Evolutionary conservation across 2,888 invertebrate genomes (phyloP).

Genomic region (Acanthosepion pharaonis): DNA sequence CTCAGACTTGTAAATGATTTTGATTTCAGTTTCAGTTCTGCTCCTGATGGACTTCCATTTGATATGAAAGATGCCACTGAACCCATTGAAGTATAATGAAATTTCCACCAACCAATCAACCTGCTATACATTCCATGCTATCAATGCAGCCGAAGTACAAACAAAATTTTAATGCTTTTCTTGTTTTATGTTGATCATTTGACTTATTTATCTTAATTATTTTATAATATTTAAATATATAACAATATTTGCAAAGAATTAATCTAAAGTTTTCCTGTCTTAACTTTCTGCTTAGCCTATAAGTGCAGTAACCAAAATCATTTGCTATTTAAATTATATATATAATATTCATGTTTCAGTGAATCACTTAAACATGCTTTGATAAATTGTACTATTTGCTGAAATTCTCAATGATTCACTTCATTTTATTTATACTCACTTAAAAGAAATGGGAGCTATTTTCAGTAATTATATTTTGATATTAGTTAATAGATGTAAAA

Average conservation of each 20-base stretch:
- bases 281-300: neutral
- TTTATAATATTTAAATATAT: neutral
- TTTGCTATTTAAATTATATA: neutral
- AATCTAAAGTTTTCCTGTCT: neutral
- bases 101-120: neutral
- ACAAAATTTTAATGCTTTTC: neutral
- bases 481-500: neutral
- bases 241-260: neutral
- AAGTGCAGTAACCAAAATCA: neutral
- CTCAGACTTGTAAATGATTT: neutral
- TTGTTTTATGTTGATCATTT: neutral
- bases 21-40: slow-evolving; percentile 49
- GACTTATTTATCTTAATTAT: neutral
- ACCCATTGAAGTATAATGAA: slow-evolving; percentile 65
- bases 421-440: neutral
- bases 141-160: neutral
- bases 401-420: neutral
- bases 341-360: neutral
- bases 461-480: neutral
- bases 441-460: neutral
- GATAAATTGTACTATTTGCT: neutral
- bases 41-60: slow-evolving; percentile 66
- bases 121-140: neutral
- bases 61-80: slow-evolving; percentile 69
- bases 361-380: neutral